phyloP scores from a whole-genome alignment of 2,888 invertebrate species.

The Metopia argyrocephala region DNA sequence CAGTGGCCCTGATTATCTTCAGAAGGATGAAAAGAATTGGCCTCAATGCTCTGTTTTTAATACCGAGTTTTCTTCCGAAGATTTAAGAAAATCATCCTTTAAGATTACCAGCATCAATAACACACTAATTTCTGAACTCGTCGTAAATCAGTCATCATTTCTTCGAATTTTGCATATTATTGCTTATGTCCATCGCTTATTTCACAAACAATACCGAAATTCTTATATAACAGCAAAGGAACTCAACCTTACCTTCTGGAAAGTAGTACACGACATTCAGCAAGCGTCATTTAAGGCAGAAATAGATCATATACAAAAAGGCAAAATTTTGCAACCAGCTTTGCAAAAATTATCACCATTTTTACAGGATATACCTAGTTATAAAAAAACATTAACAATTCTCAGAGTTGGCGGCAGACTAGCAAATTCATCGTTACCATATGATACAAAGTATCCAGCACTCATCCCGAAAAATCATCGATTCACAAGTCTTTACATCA shows the following conservation, averaged over 20 bases:
- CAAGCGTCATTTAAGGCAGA: neutral
- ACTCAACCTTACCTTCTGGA: neutral
- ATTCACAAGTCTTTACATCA: neutral
- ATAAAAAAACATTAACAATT: neutral
- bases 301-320: neutral
- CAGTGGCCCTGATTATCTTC: too few species aligned
- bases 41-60: too few species aligned
- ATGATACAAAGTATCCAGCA: constrained; percentile 65
- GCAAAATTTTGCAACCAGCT: neutral
- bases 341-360: constrained; percentile 14
- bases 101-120: too few species aligned
- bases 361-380: neutral
- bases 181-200: too few species aligned
- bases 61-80: too few species aligned
- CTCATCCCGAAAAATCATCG: neutral
- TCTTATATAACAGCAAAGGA: neutral
- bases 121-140: too few species aligned
- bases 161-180: too few species aligned
- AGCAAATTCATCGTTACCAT: constrained; percentile 58
- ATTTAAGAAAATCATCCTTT: too few species aligned
- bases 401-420: constrained; percentile 68
- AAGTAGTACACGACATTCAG: neutral
- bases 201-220: too few species aligned
- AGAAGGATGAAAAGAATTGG: too few species aligned
- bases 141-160: too few species aligned